Evolutionary conservation across 2,888 invertebrate genomes (phyloP).

Genomic region (Unio delphinus): DNA sequence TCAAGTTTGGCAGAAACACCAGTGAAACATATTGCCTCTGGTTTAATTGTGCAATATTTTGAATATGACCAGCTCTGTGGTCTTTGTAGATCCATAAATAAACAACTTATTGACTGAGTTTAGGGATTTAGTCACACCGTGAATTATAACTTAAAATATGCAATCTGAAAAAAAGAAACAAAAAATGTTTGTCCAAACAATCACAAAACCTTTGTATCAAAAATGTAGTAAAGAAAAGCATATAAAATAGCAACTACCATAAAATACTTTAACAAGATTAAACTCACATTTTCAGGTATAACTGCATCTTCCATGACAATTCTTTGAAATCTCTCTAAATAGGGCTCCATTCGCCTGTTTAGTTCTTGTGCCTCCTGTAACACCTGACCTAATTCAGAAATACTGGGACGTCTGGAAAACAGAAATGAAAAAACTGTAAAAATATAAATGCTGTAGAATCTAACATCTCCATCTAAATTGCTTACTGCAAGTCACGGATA

Average conservation of each 20-base stretch:
- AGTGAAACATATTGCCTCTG: no score
- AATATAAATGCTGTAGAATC: no score
- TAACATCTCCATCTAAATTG: no score
- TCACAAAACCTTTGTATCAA: background rate
- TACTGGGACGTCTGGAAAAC: conserved; percentile 68
- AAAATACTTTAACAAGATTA: no score
- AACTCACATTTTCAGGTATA: conserved; percentile 47
- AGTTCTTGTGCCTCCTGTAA: conserved; percentile 75
- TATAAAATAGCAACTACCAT: no score
- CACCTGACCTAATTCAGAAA: conserved; percentile 76
- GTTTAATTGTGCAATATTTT: no score
- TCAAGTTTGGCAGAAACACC: no score
- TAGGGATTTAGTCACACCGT: background rate
- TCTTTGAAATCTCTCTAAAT: conserved; percentile 78
- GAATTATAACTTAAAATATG: background rate
- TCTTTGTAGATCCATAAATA: no score
- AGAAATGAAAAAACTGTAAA: background rate
- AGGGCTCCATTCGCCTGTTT: conserved; percentile 79
- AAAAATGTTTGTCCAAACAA: background rate
- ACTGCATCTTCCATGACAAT: conserved; percentile 73
- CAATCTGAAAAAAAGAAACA: background rate
- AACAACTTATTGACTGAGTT: no score
- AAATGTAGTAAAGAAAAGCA: background rate
- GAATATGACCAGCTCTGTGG: no score
- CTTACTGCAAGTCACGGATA: no score